Percentiles rank a stretch among this genome's conserved stretches.
Conservation (phyloP, 2,113 vertebrate genomes). For the Hassar affinis region DNA sequence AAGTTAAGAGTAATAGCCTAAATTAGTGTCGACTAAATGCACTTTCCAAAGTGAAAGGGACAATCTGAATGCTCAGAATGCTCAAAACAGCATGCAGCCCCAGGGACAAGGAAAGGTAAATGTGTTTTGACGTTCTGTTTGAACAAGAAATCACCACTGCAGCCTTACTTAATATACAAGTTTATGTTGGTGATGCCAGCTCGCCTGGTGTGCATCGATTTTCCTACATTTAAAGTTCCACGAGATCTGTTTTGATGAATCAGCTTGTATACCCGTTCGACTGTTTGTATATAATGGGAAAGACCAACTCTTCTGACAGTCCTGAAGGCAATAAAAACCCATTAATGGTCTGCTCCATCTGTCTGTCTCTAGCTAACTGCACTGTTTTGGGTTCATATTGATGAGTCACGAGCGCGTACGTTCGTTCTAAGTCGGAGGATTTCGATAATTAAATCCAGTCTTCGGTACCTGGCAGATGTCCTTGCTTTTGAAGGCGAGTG, state of each 20-base stretch:
- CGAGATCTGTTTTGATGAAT: neutral
- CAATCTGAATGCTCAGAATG: too few species aligned
- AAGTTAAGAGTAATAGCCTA: too few species aligned
- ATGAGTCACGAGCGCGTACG: conserved; percentile 16
- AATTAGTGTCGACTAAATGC: neutral
- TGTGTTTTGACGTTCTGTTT: neutral
- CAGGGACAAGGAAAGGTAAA: neutral
- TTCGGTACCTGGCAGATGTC: conserved; percentile 32
- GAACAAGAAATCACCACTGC: neutral
- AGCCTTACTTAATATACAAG: neutral
- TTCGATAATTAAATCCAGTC: conserved; percentile 26
- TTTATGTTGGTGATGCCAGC: neutral
- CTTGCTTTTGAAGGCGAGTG: conserved; percentile 20
- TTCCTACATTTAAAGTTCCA: neutral
- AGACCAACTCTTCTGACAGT: neutral
- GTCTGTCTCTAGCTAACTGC: conserved; percentile 17
- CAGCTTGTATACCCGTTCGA: neutral
- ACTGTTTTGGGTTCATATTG: neutral
- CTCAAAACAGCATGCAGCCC: neutral
- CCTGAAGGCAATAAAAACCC: conserved; percentile 23
- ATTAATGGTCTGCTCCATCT: conserved; percentile 32
- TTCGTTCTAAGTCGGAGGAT: neutral
- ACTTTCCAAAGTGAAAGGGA: neutral
- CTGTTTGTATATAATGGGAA: conserved; percentile 13
- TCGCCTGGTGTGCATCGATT: neutral